Base-by-base conservation (phyloP, 1,140 invertebrate species). In the Lepidurus couesii region DNA sequence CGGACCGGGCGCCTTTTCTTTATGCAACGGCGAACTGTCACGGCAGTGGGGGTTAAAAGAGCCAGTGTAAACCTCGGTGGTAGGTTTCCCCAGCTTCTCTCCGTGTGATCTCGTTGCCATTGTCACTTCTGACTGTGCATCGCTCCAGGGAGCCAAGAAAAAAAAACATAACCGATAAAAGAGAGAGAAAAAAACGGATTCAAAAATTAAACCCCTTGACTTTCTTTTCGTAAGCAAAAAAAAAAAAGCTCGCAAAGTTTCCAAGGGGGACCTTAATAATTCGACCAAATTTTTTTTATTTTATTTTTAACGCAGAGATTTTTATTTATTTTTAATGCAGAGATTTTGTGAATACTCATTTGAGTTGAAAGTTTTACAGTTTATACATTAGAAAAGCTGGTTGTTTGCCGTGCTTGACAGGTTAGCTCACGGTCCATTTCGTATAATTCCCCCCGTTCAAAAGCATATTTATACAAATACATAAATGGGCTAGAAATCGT, bases 11-110 rank as follows among this genome's bases (percentile, higher is more conserved):
- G 16, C 53, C 13, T 65, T 65, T 21, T 65, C 53, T 65, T 65
- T 65, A 65, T 65, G 53, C 53, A 65, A 65, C 34, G 53, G 53
- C 53, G n/a, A 65, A 7, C 7, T 9, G 53, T 65, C 21, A 21
- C 53, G 53, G 53, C 53, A 65, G 53, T 65, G 53, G 53, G 53
- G 53, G 53, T 65, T 16, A 65, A 65, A 65, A 21, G 53, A 65
- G 21, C 53, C 34, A 34, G 34, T 65, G 53, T 65, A n/a, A 65
- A 65, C 53, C 34, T 65, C 53, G 53, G 53, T 65, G 53, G 53
- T 65, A 16, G 53, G 53, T 65, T n/a, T 21, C 21, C 53, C 21
- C 53, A 65, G 53, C 53, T 65, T 65, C 53, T 65, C 53, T 13
- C 53, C 53, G 21, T 21, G 53, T 65, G 53, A 65, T 65, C 53